Evolutionary conservation across 1,140 invertebrate genomes (phyloP).

Genomic region (Chionoecetes opilio): DNA sequence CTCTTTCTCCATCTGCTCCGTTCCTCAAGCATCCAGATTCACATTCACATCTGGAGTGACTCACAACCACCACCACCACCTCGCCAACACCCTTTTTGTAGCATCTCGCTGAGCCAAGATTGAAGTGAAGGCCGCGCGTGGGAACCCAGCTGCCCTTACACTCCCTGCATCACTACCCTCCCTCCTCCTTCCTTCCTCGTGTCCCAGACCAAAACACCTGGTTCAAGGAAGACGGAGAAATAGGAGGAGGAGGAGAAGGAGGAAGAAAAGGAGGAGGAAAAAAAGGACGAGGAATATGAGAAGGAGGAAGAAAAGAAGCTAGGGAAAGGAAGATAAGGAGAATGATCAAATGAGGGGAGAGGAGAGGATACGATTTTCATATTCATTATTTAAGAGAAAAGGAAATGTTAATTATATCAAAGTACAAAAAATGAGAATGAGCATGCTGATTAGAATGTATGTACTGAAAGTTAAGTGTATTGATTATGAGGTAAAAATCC

Average conservation of each 20-base stretch:
- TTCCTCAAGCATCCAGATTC: neutral
- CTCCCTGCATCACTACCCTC: neutral
- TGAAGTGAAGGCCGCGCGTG: conserved; percentile 1
- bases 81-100: neutral
- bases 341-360: neutral
- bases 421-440: neutral
- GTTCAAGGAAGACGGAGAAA: neutral
- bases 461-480: neutral
- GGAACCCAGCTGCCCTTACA: neutral
- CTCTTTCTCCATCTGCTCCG: neutral
- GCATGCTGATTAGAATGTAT: neutral
- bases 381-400: no score
- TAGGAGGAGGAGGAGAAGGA: neutral
- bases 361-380: no score
- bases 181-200: neutral
- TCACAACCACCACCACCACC: neutral
- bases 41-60: conserved; percentile 5
- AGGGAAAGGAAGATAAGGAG: neutral
- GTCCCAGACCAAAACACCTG: neutral
- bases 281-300: neutral
- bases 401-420: neutral
- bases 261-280: neutral
- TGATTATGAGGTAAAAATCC: neutral
- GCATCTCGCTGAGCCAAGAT: neutral
- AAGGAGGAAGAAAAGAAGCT: neutral